Base-by-base conservation (phyloP, 2,113 vertebrate genomes). In the Hyla sarda region DNA sequence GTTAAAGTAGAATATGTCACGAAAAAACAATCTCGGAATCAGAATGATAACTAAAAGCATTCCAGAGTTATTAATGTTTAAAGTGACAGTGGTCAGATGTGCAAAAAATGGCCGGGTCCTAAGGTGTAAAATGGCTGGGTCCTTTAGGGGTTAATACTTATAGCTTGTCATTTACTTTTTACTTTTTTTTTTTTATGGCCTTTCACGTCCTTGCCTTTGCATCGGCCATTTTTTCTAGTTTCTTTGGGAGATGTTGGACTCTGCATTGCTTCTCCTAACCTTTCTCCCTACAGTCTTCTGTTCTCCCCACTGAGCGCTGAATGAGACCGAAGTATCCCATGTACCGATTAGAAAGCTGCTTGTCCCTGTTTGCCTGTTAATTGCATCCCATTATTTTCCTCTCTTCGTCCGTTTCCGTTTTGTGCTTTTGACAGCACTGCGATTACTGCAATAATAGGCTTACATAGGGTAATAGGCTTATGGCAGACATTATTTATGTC, bases 381-480 rank as follows among this genome's bases (percentile, higher is more conserved):
- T 89, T 88, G 89, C 88, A 14, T 79, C 14, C 48, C 82, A 0
- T 8, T 82, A 45, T 82, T 88, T 56, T 87, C 85, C 85, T 87
- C 78, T 0, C 2, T 87, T 86, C 6, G 17, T 67, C 88, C 81
- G 1, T 86, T 90, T 90, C 84, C 85, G 86, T 89, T 89, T 86
- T 8, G 1, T 87, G 80, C 78, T 85, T 89, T 81, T 88, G 88
- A 89, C 88, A 80, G 90, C 1, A 84, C 77, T 83, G 17, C 17
- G 81, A 67, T 88, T 17, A 89, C 84, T 58, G 76, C 88, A 89
- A 10, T 86, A 91, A 89, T 85, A 58, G 89, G 89, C 91, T 92
- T 89, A 90, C 25, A 10, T 41, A 54, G 88, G 87, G 88, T 92
- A 88, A 89, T 80, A 90, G 89, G 89, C 90, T 93, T 91, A 90